Conservation (phyloP, 2,113 vertebrate species). For the Gasterosteus aculeatus region DNA sequence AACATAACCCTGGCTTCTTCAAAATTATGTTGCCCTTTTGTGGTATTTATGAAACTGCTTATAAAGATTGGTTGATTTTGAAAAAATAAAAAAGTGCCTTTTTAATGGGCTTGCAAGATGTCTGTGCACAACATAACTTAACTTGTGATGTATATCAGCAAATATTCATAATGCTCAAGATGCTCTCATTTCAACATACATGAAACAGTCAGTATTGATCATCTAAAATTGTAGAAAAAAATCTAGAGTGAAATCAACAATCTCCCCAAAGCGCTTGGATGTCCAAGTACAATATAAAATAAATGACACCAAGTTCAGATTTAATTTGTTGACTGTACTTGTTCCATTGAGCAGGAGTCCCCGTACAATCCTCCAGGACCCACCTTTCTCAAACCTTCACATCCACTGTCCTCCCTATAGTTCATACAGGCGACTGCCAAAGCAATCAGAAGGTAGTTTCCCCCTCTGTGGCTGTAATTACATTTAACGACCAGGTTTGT, state of each 20-base stretch:
- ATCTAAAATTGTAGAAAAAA: not conserved
- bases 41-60: too few relatives aligned
- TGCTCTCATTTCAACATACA: not conserved
- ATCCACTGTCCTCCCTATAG: slow-evolving; percentile 7
- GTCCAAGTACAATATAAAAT: not conserved
- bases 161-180: not conserved
- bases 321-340: not conserved
- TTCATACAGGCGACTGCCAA: slow-evolving; percentile 55
- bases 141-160: not conserved
- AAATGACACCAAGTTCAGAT: not conserved
- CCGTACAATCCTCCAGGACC: not conserved
- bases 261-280: not conserved
- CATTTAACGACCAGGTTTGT: slow-evolving; percentile 62
- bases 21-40: too few relatives aligned
- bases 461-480: slow-evolving; percentile 62
- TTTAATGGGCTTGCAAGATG: not conserved
- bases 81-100: too few relatives aligned
- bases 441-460: slow-evolving; percentile 49
- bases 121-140: not conserved
- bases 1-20: not conserved
- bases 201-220: not conserved
- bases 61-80: too few relatives aligned
- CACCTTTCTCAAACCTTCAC: not conserved
- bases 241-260: not conserved
- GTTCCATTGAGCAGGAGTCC: not conserved